phyloP scores from a whole-genome alignment of 2,113 vertebrate genomes.

The Tragelaphus scriptus region DNA sequence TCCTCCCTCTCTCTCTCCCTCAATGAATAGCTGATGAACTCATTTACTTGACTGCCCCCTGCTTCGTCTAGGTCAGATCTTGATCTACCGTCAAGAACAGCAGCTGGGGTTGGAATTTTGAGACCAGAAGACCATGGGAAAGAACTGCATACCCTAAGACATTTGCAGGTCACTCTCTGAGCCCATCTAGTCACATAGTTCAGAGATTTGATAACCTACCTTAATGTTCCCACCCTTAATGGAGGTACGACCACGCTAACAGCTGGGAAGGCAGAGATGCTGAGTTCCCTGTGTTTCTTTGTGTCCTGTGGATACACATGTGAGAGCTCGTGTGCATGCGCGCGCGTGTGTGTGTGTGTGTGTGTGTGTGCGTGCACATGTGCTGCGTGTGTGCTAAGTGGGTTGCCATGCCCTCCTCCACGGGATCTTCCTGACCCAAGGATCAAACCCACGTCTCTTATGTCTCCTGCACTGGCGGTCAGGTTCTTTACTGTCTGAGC shows the following conservation, averaged over 20 bases:
- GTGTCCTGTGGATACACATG: not conserved
- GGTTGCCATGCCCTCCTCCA: not conserved
- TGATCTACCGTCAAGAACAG: not conserved
- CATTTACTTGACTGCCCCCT: not conserved
- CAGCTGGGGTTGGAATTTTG: not conserved
- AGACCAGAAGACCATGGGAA: not conserved
- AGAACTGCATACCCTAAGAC: not conserved
- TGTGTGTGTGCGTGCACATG: fast-evolving
- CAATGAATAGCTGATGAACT: not conserved
- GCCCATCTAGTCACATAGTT: not conserved
- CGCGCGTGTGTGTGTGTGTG: not conserved
- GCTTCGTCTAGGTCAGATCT: not conserved
- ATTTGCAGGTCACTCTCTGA: not conserved
- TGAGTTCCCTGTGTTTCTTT: not conserved
- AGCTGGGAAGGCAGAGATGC: not conserved
- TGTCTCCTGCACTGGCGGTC: not conserved
- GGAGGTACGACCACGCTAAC: not conserved
- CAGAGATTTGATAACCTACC: not conserved
- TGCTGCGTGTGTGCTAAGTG: fast-evolving
- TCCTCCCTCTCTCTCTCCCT: not conserved
- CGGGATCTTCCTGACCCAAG: not conserved
- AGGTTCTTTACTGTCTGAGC: not conserved
- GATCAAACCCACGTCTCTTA: not conserved
- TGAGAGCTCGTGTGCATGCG: not conserved
- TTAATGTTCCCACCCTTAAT: not conserved